Percentiles rank a stretch among this genome's conserved stretches.
Conservation (phyloP, 2,888 invertebrate genomes). For the Cyclophora punctaria region DNA sequence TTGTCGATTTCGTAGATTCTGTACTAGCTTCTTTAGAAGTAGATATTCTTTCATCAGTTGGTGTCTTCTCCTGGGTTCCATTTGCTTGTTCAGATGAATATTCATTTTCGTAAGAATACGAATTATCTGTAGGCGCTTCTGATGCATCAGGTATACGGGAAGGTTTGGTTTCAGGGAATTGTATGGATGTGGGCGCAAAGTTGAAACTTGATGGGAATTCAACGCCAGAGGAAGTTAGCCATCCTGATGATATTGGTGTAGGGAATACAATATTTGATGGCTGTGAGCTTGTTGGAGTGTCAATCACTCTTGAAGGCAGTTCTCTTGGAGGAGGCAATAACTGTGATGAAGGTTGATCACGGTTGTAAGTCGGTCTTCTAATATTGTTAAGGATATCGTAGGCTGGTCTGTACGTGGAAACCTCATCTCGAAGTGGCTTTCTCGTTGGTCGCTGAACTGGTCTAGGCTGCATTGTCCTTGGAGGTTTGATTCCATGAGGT, state of each 20-base stretch:
- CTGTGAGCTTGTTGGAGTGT: conserved; percentile 28
- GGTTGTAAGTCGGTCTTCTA: conserved; percentile 48
- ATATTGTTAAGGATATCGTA: conserved; percentile 56
- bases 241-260: conserved; percentile 58
- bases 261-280: conserved; percentile 55
- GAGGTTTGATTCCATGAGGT: conserved; percentile 50
- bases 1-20: conserved; percentile 28
- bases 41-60: conserved; percentile 24
- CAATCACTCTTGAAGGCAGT: conserved; percentile 34
- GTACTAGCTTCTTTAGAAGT: conserved; percentile 30
- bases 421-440: conserved; percentile 53
- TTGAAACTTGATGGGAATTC: conserved; percentile 61
- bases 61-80: conserved; percentile 31
- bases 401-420: conserved; percentile 57
- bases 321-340: conserved; percentile 56
- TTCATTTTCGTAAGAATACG: conserved; percentile 39
- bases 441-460: conserved; percentile 46
- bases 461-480: conserved; percentile 47
- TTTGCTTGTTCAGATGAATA: conserved; percentile 7
- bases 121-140: conserved; percentile 35
- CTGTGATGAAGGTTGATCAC: conserved; percentile 57
- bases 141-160: conserved; percentile 28
- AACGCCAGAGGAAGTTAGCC: conserved; percentile 61
- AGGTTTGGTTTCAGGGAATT: conserved; percentile 40
- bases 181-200: conserved; percentile 51